These are phyloP conservation scores for Ptychochromis oligacanthus DNA, from an alignment of 2,113 vertebrate genomes.

Conservation along the genomic window DNA sequence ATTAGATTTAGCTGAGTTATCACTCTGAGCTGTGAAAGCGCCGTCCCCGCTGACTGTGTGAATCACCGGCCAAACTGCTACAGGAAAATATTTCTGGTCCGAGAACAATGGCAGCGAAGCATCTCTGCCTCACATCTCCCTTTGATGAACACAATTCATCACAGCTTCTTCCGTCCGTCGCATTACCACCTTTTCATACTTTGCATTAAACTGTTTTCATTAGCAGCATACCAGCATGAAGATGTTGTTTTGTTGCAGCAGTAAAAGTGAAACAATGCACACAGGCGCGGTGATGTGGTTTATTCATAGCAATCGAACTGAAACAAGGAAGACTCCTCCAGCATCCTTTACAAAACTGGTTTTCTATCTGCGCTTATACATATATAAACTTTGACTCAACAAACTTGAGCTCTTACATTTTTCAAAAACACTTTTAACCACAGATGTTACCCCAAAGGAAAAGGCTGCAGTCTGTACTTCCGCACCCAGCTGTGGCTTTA, in stretches of 20 bases:
- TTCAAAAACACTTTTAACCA: neutral
- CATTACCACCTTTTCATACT: neutral
- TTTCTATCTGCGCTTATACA: neutral
- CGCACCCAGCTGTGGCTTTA: neutral
- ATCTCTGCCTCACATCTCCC: neutral
- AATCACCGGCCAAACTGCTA: neutral
- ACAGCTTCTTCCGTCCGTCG: neutral
- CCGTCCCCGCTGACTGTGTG: neutral
- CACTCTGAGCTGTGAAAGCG: rapidly evolving
- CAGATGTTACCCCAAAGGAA: neutral
- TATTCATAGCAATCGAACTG: rapidly evolving
- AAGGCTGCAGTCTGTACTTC: neutral
- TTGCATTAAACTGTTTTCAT: neutral
- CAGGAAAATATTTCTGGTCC: neutral
- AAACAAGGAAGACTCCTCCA: neutral
- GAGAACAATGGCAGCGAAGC: neutral
- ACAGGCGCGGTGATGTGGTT: neutral
- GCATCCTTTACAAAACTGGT: neutral
- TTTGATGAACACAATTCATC: neutral
- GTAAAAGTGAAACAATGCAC: neutral
- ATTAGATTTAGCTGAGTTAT: rapidly evolving
- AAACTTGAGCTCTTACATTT: neutral
- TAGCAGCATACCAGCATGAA: neutral
- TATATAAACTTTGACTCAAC: neutral
- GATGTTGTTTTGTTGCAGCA: neutral